Base-by-base conservation (phyloP, 2,113 vertebrate species). In the Brienomyrus brachyistius region DNA sequence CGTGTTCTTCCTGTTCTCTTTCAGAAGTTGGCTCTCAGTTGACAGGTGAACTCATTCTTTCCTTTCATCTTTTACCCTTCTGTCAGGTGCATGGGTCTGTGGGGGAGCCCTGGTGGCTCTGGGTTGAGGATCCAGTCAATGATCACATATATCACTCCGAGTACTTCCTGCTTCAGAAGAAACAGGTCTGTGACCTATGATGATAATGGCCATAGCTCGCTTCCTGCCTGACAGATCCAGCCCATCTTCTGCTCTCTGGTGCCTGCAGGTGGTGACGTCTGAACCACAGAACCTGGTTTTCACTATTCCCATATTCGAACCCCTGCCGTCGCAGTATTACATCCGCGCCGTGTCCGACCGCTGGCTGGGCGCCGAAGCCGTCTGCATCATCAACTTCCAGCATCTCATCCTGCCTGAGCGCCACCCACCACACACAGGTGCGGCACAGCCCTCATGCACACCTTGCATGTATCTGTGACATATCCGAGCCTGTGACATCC, bases 131-230 rank as follows among this genome's bases (percentile, higher is more conserved):
- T 91, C 97, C 98, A 89, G 94, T 97, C 92, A 99, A 98, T 94
- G 97, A 99, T 92, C 98, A 99, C 93, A 99, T 99, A 95, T 99
- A 99, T 93, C 98, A 99, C 94, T 99, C 98, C 0, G 98, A 99
- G 91, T 98, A 98, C 93, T 97, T 99, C 94, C 96, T 99, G n/a
- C 95, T 99, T 93, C 98, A 98, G 92, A 99, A 99, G 95, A 99
- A 99, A 92, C 98, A 98, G 97, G 98, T 99, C 93, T 4, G 1
- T 62, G 83, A 66, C 82, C 50, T 56, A 23, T 47, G 82, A 48
- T 84, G 82, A 27, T 10, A 19, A 48, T 23, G 19, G 19, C 19
- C 43, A 19, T 47, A 5, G 27, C 62, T 88, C 7, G n/a, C 87
- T n/a, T 54, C 59, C 54, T 62, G 51, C 51, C 19, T n/a, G 54